A percentile compares a stretch with the other conserved stretches of the same genome.
These are phyloP conservation scores for Heterodera schachtii DNA, from an alignment of 1,140 invertebrate species.

Conservation along the genomic window DNA sequence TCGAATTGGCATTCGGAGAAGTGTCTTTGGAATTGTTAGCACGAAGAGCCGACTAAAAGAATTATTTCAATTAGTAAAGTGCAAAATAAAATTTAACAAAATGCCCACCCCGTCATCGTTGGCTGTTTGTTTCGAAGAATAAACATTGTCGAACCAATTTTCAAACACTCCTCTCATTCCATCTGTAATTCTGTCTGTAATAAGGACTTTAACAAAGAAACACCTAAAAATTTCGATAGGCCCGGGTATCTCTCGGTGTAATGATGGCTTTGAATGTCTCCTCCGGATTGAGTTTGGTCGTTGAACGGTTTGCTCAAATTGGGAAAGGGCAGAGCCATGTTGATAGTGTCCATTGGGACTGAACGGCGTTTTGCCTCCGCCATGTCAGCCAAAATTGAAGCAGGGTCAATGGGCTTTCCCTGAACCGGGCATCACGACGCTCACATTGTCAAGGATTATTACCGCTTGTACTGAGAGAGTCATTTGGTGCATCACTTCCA, in stretches of 20 bases:
- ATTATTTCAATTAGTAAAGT: not conserved
- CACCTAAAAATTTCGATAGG: constrained; percentile 41
- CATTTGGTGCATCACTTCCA: constrained; percentile 50
- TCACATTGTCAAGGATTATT: not conserved
- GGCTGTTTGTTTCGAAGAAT: constrained; percentile 1
- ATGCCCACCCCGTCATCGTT: not conserved
- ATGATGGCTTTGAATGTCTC: not conserved
- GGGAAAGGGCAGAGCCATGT: constrained; percentile 5
- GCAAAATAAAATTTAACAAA: not conserved
- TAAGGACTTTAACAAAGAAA: constrained; percentile 6
- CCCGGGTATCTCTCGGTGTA: constrained; percentile 44
- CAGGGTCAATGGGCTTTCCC: constrained; percentile 23
- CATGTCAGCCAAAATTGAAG: constrained; percentile 30
- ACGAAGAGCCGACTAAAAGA: not conserved
- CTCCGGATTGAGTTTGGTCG: not conserved
- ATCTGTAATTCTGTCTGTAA: constrained; percentile 30
- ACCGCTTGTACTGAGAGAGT: constrained; percentile 23
- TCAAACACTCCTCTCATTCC: constrained; percentile 35
- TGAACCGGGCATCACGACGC: not conserved
- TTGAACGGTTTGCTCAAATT: constrained; percentile 13
- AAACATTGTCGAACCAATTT: constrained; percentile 43
- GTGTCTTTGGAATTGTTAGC: not conserved
- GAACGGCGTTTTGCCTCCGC: constrained; percentile 6
- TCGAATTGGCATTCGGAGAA: not conserved
- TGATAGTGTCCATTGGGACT: not conserved